Evolutionary conservation across 2,888 invertebrate genomes (phyloP), one percentile per base, ranked within the genome.

Genomic region (Drosophila phalerata): DNA sequence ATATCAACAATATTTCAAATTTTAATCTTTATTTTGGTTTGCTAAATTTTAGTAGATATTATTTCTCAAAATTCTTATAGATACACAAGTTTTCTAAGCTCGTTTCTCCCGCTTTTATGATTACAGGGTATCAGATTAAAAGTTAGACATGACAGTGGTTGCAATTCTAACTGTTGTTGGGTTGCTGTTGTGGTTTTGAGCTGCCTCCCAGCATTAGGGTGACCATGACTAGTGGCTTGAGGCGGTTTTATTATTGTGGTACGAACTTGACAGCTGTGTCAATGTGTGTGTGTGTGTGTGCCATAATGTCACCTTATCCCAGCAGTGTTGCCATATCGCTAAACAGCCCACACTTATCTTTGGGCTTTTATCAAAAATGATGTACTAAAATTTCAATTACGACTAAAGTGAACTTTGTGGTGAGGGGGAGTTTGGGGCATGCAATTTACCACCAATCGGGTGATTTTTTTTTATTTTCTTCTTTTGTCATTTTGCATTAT

Each of bases 321-420:
- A 57, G 22, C 51, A 52, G 40, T 42, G 60, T 65, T 74, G 62
- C 69, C 79, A 65, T 62, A 75, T 65, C 79, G 69, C 42, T 69
- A 61, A 62, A 68, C 60, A 38, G 5, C 34, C 28, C 34, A 1
- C 19, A 55, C 69, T 76, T 74, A 79, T 76, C 79, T 69, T 49
- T 61, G 15, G 17, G 28, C 51, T 64, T 75, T 79, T 79, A 79
- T 76, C 79, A 69, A 64, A 63, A 61, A 57, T 64, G 65, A 62
- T 69, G 37, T 69, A 64, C 47, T 75, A 74, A 67, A 73, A 78
- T 74, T 78, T 75, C 74, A 68, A 75, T 64, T 78, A 78, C 25
- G 47, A 5, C 61, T 38, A 32, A 11, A 58, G 40, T 56, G 49
- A 61, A 61, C 53, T 5, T 40, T 38, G 17, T 28, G 38, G 19